A percentile compares a stretch with the other conserved stretches of the same genome.
These are phyloP conservation scores for Geotria australis DNA, from an alignment of 2,797 vertebrate species.

Conservation along the genomic window DNA sequence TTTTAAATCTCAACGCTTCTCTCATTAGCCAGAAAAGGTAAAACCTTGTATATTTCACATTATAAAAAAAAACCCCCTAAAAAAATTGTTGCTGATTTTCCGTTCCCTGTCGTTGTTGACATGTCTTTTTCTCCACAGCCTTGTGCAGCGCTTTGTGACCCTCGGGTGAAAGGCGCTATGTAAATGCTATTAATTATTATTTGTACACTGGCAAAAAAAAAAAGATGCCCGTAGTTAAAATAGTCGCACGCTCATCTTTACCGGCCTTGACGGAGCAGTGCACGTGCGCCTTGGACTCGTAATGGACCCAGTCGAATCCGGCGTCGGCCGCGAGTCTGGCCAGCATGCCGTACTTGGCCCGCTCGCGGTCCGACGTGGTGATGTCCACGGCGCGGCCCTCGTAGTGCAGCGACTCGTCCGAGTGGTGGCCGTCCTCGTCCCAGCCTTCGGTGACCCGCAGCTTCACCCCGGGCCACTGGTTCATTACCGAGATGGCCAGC, in stretches of 20 bases:
- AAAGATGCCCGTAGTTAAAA: too few relatives aligned
- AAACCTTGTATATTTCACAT: too few relatives aligned
- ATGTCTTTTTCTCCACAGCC: too few relatives aligned
- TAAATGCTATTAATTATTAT: too few relatives aligned
- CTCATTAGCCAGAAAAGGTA: too few relatives aligned
- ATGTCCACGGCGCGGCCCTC: constrained; percentile 86
- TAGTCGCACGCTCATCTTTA: constrained; percentile 11
- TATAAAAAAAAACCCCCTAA: too few relatives aligned
- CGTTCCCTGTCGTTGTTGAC: too few relatives aligned
- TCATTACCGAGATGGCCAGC: constrained; percentile 93
- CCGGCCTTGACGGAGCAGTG: constrained; percentile 97
- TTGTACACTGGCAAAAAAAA: too few relatives aligned
- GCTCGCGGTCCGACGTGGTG: constrained; percentile 79
- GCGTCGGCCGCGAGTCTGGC: constrained; percentile 80
- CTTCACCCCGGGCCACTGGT: constrained; percentile 88
- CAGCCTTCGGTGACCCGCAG: constrained; percentile 88
- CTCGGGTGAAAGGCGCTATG: too few relatives aligned
- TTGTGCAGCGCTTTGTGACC: too few relatives aligned
- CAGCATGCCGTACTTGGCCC: constrained; percentile 82
- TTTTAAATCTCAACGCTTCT: too few relatives aligned
- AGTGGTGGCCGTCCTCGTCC: constrained; percentile 92
- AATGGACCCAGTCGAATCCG: constrained; percentile 95
- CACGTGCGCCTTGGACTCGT: constrained; percentile 83
- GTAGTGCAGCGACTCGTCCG: constrained; percentile 75
- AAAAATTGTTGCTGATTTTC: too few relatives aligned